Conservation (phyloP, 2,797 vertebrate genomes). For the Pseudochirops cupreus region DNA sequence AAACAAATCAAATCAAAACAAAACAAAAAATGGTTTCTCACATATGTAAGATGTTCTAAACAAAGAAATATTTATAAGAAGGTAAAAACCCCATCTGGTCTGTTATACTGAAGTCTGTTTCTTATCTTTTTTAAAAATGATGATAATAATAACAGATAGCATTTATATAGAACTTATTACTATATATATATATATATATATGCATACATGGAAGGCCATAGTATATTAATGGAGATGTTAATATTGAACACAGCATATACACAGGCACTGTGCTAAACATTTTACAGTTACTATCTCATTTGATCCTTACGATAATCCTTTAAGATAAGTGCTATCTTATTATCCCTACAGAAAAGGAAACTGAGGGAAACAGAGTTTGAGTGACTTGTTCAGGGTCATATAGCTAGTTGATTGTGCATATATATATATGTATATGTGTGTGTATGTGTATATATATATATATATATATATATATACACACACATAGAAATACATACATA, state of each 20-base stretch:
- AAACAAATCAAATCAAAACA: background rate
- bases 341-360: background rate
- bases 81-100: constrained; percentile 50
- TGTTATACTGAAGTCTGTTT: constrained; percentile 10
- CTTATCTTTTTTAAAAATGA: constrained; percentile 42
- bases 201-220: no score
- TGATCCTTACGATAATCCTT: background rate
- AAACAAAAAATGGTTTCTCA: background rate
- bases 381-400: background rate
- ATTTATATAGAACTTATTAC: background rate
- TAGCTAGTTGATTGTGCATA: background rate
- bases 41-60: constrained; percentile 29
- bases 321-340: background rate
- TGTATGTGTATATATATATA: no score
- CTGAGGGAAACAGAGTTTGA: background rate
- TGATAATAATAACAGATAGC: background rate
- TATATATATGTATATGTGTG: background rate
- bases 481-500: background rate
- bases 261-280: background rate
- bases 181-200: no score
- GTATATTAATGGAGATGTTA: no score
- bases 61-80: background rate
- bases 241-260: no score
- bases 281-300: background rate
- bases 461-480: background rate